These are phyloP conservation scores for Cremastinae sp. DNA, from an alignment of 2,888 invertebrate species.

Conservation along the genomic window DNA sequence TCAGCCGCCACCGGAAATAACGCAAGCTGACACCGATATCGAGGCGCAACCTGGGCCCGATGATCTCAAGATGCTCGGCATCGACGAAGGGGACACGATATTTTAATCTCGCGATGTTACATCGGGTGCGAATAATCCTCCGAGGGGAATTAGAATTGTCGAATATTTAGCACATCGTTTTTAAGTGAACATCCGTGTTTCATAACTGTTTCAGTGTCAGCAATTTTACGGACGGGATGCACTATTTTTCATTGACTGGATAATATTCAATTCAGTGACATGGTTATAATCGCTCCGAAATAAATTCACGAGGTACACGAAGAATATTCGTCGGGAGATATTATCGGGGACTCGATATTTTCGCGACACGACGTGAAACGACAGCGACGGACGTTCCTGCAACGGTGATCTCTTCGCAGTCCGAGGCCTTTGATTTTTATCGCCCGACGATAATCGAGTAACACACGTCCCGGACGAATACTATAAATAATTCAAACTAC, in stretches of 20 bases:
- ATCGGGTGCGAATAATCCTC: neutral
- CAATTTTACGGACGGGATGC: neutral
- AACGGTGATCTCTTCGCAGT: slow-evolving; percentile 33
- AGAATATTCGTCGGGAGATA: neutral
- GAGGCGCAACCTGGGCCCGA: slow-evolving; percentile 84
- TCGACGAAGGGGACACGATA: slow-evolving; percentile 88
- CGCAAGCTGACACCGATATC: slow-evolving; percentile 72
- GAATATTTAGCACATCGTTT: too few relatives aligned
- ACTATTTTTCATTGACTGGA: neutral
- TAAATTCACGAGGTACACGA: neutral
- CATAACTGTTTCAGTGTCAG: slow-evolving; percentile 16
- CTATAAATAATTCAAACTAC: slow-evolving; percentile 18
- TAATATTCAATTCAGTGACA: neutral
- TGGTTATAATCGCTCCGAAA: neutral
- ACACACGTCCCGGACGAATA: slow-evolving; percentile 1
- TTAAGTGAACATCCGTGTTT: slow-evolving; percentile 1
- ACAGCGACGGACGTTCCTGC: slow-evolving; percentile 43
- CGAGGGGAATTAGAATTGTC: neutral
- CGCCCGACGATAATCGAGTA: slow-evolving; percentile 8
- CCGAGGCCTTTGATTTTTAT: slow-evolving; percentile 14
- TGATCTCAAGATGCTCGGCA: slow-evolving; percentile 92
- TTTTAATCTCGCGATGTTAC: slow-evolving; percentile 72
- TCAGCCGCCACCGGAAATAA: slow-evolving; percentile 77
- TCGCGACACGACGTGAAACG: slow-evolving; percentile 37
- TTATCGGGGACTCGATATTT: slow-evolving; percentile 28